These are phyloP conservation scores for Agraylea sexmaculata DNA, from an alignment of 1,140 invertebrate genomes.

Conservation along the genomic window DNA sequence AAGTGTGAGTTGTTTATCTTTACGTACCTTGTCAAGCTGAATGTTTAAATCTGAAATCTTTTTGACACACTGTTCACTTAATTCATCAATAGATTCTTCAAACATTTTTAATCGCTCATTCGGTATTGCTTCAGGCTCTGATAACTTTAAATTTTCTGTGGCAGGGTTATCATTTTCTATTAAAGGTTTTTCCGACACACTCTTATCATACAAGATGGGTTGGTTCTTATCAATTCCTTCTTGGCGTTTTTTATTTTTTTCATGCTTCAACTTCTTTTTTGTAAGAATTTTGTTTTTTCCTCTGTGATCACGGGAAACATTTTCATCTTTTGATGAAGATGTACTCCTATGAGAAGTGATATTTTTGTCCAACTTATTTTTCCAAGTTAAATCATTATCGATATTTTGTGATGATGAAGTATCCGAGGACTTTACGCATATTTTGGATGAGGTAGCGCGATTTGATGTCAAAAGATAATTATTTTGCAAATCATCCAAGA, in stretches of 20 bases:
- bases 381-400: background rate
- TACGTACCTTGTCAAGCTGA: slow-evolving; percentile 42
- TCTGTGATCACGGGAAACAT: background rate
- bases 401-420: background rate
- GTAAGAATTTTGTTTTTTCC: slow-evolving; percentile 8
- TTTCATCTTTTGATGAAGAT: slow-evolving; percentile 1
- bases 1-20: slow-evolving; percentile 35
- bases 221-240: slow-evolving; percentile 3
- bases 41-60: slow-evolving; percentile 40
- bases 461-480: slow-evolving; percentile 14
- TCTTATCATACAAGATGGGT: slow-evolving; percentile 14
- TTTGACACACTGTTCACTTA: slow-evolving; percentile 41
- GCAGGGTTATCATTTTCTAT: slow-evolving; percentile 25
- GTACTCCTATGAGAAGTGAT: slow-evolving; percentile 6
- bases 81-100: slow-evolving; percentile 37
- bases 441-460: slow-evolving; percentile 13
- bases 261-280: slow-evolving; percentile 9
- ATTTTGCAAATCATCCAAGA: slow-evolving; percentile 19
- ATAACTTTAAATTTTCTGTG: slow-evolving; percentile 29
- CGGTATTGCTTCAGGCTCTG: slow-evolving; percentile 34
- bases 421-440: background rate
- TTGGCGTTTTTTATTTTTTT: slow-evolving; percentile 5
- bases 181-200: slow-evolving; percentile 28
- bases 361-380: background rate
- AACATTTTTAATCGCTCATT: too few species aligned